phyloP scores from a whole-genome alignment of 1,140 invertebrate species.

The Bombus sylvicola region DNA sequence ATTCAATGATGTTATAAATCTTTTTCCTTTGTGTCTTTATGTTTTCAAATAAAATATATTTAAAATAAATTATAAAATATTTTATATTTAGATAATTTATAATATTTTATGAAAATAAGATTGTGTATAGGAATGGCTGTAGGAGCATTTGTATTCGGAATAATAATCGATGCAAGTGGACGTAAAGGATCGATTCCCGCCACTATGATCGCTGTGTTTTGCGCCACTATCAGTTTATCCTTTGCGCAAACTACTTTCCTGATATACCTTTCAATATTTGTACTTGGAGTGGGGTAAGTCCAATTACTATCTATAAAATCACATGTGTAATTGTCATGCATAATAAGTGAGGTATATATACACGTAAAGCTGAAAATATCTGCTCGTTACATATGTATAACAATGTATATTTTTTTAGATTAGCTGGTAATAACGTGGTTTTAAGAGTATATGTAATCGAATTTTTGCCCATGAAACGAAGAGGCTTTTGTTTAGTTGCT shows the following conservation, averaged over 20 bases:
- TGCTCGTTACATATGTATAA: background rate
- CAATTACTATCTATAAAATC: background rate
- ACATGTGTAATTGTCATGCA: background rate
- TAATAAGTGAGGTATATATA: background rate
- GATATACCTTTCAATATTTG: constrained; percentile 62
- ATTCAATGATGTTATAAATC: background rate
- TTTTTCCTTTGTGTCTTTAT: background rate
- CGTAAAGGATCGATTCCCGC: constrained; percentile 64
- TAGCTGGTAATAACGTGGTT: constrained; percentile 67
- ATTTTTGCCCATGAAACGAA: constrained; percentile 65
- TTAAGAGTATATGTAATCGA: constrained; percentile 71
- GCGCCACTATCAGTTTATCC: constrained; percentile 56
- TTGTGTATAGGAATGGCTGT: constrained; percentile 67
- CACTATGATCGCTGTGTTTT: constrained; percentile 66
- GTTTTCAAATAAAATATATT: background rate
- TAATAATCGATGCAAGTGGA: constrained; percentile 63
- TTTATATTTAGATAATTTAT: background rate
- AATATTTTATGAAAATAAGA: constrained; percentile 8
- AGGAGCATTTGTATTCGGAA: constrained; percentile 68
- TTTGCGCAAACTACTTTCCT: constrained; percentile 67
- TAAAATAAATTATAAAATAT: background rate
- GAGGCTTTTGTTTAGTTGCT: constrained; percentile 63
- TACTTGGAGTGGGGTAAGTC: constrained; percentile 66
- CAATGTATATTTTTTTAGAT: constrained; percentile 43
- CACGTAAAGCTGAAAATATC: background rate